Base-by-base conservation (phyloP, 2,797 vertebrate genomes). In the Toxotes lorentzi region DNA sequence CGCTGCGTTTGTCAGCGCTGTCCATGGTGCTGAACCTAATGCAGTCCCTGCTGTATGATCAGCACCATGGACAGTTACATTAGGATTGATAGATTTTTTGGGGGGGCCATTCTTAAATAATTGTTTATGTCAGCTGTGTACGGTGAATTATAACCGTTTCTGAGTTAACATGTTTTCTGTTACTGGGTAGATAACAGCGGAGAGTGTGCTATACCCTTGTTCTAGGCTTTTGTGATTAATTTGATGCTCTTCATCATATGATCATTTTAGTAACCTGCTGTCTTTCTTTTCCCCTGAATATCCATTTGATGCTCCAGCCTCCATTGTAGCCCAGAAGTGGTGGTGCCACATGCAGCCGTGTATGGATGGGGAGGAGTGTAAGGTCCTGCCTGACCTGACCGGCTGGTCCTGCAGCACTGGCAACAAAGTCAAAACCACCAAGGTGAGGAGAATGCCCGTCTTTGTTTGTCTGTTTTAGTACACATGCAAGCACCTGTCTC, bases 371-470 rank as follows among this genome's bases (percentile, higher is more conserved):
- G 95, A 95, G 83, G 95, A 96, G 85, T 95, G 95, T 69, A 96
- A 95, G 81, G 94, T 95, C 74, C 92, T 95, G 60, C 95, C 95
- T 34, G 95, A 96, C 83, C 92, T 96, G 77, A 95, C 94, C 7
- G 95, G 95, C 67, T 95, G 95, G 94, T 96, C 95, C 81, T 96
- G 94, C 93, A 96, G 95, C 88, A 95, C 94, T 0, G 95, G 95
- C 47, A 96, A 95, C 92, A 96, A 96, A 93, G 95, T 96, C 88
- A 96, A 96, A 94, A 96, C 95, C 85, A 96, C 95, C 79, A 96
- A 96, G 95, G 95, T 96, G 73, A 94, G 88, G 78, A n/a, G 1
- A 59, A 62, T 14, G 0, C 1, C 14, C 48, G 4, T 40, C 5
- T 70, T 19, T 69, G 30, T 54, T 54, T 59, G 9, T 48, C 0